These are phyloP conservation scores for Florisuga fusca DNA, from an alignment of 2,797 vertebrate species.

Conservation along the genomic window DNA sequence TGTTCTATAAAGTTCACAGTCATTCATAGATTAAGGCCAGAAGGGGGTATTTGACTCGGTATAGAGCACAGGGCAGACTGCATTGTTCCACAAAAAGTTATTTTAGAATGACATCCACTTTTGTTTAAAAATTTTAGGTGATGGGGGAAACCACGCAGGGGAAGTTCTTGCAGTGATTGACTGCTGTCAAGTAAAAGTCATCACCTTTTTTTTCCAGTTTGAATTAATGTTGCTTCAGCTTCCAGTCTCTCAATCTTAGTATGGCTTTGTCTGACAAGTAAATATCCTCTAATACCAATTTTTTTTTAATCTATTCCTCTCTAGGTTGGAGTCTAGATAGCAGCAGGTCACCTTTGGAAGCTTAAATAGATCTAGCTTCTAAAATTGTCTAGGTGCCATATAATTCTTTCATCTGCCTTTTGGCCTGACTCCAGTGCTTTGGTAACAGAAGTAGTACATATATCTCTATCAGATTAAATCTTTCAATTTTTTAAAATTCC, in stretches of 20 bases:
- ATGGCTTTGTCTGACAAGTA: background rate
- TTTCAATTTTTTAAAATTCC: constrained; percentile 1
- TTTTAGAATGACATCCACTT: background rate
- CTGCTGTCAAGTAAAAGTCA: background rate
- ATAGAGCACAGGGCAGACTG: background rate
- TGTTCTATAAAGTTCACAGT: background rate
- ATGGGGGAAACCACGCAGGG: background rate
- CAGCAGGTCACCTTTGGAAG: background rate
- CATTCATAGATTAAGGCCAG: background rate
- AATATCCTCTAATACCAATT: background rate
- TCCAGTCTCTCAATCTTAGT: background rate
- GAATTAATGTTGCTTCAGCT: background rate
- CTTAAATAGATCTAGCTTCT: background rate
- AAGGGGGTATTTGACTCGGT: background rate
- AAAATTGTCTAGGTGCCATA: background rate
- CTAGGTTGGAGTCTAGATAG: background rate
- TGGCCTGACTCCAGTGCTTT: background rate
- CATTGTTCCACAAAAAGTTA: background rate
- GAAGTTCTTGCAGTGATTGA: background rate
- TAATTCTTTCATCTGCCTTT: background rate
- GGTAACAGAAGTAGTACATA: background rate
- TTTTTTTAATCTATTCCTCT: background rate
- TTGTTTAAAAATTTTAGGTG: background rate
- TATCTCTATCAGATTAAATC: background rate
- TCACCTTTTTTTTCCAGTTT: background rate